Conservation (phyloP, 2,888 invertebrate genomes). For the Hydrotaea diabolus region DNA sequence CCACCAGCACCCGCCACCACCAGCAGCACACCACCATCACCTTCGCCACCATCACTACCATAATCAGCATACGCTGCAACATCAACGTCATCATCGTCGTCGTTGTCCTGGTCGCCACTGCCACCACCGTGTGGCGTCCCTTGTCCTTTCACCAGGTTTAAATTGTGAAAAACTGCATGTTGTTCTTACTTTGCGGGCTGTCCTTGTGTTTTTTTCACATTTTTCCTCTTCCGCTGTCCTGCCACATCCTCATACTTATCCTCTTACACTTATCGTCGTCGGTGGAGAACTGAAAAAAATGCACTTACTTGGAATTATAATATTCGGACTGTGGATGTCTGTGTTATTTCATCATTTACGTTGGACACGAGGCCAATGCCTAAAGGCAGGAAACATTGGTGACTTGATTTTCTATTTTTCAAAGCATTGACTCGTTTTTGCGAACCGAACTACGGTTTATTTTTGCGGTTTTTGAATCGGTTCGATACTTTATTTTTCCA, state of each 20-base stretch:
- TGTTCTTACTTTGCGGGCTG: conserved; percentile 6
- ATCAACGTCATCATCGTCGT: neutral
- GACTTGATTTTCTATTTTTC: too few relatives aligned
- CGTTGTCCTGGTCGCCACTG: neutral
- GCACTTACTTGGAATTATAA: conserved; percentile 36
- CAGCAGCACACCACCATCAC: conserved; percentile 30
- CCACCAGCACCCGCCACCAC: conserved; percentile 12
- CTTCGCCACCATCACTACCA: conserved; percentile 22
- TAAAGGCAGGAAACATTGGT: neutral
- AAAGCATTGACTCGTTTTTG: too few relatives aligned
- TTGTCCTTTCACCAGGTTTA: conserved; percentile 19
- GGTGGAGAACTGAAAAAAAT: conserved; percentile 19
- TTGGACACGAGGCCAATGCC: neutral
- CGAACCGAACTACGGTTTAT: too few relatives aligned
- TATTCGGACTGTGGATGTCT: neutral
- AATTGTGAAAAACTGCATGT: conserved; percentile 34
- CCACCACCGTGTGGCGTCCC: neutral
- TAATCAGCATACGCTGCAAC: conserved; percentile 5
- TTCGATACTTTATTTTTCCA: too few relatives aligned
- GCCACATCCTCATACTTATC: conserved; percentile 3
- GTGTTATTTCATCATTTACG: conserved; percentile 12
- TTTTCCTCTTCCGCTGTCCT: conserved; percentile 47
- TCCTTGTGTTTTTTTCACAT: conserved; percentile 10
- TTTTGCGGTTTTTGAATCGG: too few relatives aligned
- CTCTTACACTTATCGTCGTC: neutral